These are phyloP conservation scores for Neolamprologus fasciatus DNA, from an alignment of 2,113 vertebrate genomes.

Conservation along the genomic window DNA sequence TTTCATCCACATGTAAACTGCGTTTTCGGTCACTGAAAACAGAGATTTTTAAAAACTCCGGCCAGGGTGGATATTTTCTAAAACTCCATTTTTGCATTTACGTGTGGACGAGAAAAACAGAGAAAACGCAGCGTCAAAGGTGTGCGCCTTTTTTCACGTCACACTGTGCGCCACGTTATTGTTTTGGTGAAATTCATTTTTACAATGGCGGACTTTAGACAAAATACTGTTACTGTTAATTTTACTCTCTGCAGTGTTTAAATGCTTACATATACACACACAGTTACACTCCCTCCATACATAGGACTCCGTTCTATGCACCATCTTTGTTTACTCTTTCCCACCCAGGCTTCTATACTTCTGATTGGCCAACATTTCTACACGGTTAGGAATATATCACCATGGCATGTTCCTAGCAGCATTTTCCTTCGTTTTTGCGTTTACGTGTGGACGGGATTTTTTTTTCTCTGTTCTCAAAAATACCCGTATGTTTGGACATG, in stretches of 20 bases:
- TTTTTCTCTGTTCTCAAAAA: background rate
- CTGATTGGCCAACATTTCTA: background rate
- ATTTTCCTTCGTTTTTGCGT: background rate
- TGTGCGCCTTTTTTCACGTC: background rate
- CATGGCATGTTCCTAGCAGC: background rate
- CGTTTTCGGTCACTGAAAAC: background rate
- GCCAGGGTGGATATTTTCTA: background rate
- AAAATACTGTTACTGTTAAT: background rate
- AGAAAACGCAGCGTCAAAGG: background rate
- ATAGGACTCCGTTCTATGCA: background rate
- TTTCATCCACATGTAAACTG: background rate
- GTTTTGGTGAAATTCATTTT: background rate
- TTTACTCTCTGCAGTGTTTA: background rate
- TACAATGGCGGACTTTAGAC: background rate
- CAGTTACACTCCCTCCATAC: background rate
- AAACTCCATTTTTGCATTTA: background rate
- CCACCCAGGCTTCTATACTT: background rate
- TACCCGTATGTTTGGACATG: background rate
- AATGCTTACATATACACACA: background rate
- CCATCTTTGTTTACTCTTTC: background rate
- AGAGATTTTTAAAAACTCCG: rapidly evolving
- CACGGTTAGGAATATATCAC: background rate
- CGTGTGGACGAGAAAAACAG: background rate
- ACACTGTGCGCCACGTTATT: background rate
- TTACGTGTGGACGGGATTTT: background rate